These are phyloP conservation scores for Epinephelus lanceolatus DNA, from an alignment of 2,113 vertebrate species.

Conservation along the genomic window DNA sequence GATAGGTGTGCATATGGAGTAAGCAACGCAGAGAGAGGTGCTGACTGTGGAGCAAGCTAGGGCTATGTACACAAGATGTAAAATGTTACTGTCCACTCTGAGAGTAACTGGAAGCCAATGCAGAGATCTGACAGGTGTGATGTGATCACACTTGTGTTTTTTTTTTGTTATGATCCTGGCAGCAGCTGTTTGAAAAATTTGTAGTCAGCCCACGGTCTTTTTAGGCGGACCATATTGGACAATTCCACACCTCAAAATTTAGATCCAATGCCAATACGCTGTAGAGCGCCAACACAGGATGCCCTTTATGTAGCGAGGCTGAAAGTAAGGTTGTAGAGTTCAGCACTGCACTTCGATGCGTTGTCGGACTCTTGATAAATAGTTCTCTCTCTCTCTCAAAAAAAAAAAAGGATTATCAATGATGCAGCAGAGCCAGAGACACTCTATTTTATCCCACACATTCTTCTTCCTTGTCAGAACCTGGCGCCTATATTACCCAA, in stretches of 20 bases:
- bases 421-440: neutral
- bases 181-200: neutral
- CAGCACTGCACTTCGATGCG: neutral
- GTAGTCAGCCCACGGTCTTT: neutral
- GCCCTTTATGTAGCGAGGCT: neutral
- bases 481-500: neutral
- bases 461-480: neutral
- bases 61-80: neutral
- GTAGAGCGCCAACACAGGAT: neutral
- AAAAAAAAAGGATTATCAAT: neutral
- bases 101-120: neutral
- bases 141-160: neutral
- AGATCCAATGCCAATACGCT: neutral
- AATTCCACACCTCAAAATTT: neutral
- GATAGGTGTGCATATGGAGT: neutral
- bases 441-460: neutral
- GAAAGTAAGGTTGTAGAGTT: neutral
- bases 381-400: neutral
- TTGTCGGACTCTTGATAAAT: neutral
- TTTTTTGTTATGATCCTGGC: neutral
- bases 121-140: conserved; percentile 4
- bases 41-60: no score
- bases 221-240: neutral
- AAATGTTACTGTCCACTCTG: neutral
- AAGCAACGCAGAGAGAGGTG: neutral